Evolutionary conservation across 2,888 invertebrate genomes (phyloP).

Genomic region (Gerris lacustris): DNA sequence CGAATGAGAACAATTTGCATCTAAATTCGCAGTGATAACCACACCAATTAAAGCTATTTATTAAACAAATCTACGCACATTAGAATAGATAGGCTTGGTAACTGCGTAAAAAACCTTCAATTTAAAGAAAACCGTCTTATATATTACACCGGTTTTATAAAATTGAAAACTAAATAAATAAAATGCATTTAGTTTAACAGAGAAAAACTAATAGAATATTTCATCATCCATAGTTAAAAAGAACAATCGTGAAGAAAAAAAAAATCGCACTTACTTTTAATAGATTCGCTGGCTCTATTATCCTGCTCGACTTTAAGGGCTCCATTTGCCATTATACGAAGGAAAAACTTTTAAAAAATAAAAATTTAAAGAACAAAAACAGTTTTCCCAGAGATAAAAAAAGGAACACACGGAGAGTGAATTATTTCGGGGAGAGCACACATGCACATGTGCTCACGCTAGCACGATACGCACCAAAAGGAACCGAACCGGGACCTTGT

Average conservation of each 20-base stretch:
- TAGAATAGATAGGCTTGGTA: no score
- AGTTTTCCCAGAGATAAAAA: background rate
- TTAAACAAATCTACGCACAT: no score
- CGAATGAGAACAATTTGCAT: no score
- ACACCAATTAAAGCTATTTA: no score
- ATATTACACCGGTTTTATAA: no score
- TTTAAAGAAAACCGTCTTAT: no score
- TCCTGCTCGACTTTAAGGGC: slow-evolving; percentile 5
- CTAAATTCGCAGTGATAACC: no score
- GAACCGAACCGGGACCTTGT: background rate
- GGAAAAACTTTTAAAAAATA: background rate
- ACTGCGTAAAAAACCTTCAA: no score
- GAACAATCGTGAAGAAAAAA: background rate
- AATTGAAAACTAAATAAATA: no score
- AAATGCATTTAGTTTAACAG: no score
- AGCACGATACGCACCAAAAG: background rate
- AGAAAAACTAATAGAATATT: no score
- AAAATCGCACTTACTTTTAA: slow-evolving; percentile 6
- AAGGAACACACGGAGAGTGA: background rate
- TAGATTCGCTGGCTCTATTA: background rate
- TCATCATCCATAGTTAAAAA: no score
- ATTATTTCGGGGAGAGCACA: slow-evolving; percentile 1
- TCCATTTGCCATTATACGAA: slow-evolving; percentile 10
- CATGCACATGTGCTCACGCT: slow-evolving; percentile 5
- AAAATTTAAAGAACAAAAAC: background rate